Evolutionary conservation across 37 sponge, comb jelly and placozoan species (phyloP).

Genomic region (Cladorhizidae sp.): DNA sequence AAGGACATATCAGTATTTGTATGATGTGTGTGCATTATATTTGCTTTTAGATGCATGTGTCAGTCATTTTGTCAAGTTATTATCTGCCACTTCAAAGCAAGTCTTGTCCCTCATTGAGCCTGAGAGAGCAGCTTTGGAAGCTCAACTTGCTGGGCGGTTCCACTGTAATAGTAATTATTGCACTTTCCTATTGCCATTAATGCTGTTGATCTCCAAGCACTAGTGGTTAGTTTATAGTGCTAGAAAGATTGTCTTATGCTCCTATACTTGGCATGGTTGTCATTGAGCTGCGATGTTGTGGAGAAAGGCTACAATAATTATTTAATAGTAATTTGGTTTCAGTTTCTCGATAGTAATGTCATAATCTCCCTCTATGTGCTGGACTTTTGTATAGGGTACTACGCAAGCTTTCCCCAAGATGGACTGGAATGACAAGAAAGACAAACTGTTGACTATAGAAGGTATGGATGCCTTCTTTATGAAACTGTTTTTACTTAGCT

Average conservation of each 20-base stretch:
- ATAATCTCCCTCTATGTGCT: too few species aligned
- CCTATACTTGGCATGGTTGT: neutral
- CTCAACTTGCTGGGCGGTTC: slow-evolving; percentile 36
- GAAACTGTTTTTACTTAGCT: too few species aligned
- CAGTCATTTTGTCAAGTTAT: slow-evolving; percentile 59
- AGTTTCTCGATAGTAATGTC: too few species aligned
- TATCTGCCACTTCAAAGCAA: slow-evolving; percentile 44
- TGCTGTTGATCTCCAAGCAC: neutral
- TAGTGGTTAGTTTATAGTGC: too few species aligned
- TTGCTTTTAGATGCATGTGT: neutral
- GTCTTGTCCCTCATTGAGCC: slow-evolving; percentile 28
- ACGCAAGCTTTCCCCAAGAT: slow-evolving; percentile 41
- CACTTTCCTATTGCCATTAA: too few species aligned
- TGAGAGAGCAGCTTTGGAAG: slow-evolving; percentile 44
- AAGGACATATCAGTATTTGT: too few species aligned
- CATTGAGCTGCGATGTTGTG: too few species aligned
- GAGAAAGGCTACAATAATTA: neutral
- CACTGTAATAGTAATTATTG: too few species aligned
- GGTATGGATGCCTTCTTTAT: neutral
- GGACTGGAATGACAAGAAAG: slow-evolving; percentile 22
- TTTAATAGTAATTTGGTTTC: too few species aligned
- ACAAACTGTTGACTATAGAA: neutral
- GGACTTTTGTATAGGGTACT: slow-evolving; percentile 15
- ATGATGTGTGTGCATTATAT: too few species aligned
- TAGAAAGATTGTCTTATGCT: too few species aligned